Conservation (phyloP, 2,888 invertebrate genomes). For the Campoplex nolae region DNA sequence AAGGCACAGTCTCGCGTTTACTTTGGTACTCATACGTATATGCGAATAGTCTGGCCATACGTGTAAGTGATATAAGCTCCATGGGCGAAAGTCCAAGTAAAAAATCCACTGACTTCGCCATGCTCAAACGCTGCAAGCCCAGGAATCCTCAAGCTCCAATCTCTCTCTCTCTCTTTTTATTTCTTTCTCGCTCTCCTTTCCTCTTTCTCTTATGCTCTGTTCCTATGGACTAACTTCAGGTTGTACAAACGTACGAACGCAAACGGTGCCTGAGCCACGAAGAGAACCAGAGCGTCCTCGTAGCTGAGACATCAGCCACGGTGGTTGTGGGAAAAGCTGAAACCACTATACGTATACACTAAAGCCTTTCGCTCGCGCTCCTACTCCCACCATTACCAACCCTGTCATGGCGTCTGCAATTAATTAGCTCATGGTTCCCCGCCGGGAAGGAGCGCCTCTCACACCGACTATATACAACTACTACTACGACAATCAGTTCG, state of each 20-base stretch:
- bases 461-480: conserved; percentile 45
- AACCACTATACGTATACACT: not conserved
- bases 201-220: not conserved
- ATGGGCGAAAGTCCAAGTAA: conserved; percentile 73
- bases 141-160: conserved; percentile 27
- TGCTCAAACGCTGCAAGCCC: conserved; percentile 33
- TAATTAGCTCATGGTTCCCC: conserved; percentile 78
- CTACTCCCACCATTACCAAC: conserved; percentile 63
- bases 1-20: conserved; percentile 48
- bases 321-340: conserved; percentile 55
- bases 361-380: conserved; percentile 55
- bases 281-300: conserved; percentile 34
- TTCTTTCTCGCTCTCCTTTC: not conserved
- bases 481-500: conserved; percentile 75
- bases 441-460: conserved; percentile 29
- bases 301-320: conserved; percentile 29
- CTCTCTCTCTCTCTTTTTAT: not conserved
- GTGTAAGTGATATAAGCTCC: conserved; percentile 17
- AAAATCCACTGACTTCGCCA: conserved; percentile 76
- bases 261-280: conserved; percentile 40
- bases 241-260: conserved; percentile 45
- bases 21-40: conserved; percentile 4
- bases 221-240: conserved; percentile 78
- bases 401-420: conserved; percentile 77
- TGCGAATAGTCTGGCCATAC: conserved; percentile 10